Base-by-base conservation (phyloP, 2,888 invertebrate species). In the Idaea dimidiata region DNA sequence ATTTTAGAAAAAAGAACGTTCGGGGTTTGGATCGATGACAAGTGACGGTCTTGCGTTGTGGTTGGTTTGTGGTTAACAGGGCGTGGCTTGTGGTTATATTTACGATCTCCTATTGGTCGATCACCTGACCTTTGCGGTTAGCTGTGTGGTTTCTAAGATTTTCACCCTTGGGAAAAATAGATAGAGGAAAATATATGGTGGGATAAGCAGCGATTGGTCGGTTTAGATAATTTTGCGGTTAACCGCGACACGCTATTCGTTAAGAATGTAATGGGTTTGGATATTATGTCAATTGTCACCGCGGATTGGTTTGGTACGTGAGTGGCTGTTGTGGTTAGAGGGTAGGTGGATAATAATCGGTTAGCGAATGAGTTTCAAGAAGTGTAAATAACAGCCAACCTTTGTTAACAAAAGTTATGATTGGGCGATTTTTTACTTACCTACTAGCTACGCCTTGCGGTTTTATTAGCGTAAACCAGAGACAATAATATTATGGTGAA, bases 31-130 rank as follows among this genome's bases (percentile, higher is more conserved):
- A 89, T 92, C 91, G 87, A 89, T 91, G 85, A 83, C 82, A 82
- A 81, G 82, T 72, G 86, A 81, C 81, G 81, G 88, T 93, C 91
- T 93, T 88, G 91, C 87, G 82, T 89, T 91, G 93, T 91, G 93
- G 93, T 93, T 93, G 93, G 93, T 93, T 94, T 94, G 94, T 89
- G 94, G 94, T 94, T 93, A 92, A 82, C 79, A 81, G 91, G 94
- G 94, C 94, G 94, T 93, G 93, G 93, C 86, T 89, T 94, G 94
- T 78, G 94, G 94, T 94, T 88, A 90, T 86, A 93, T 91, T 91
- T 91, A 90, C 89, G 88, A 88, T 81, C 85, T 86, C 79, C 88
- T 80, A 94, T 94, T 94, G 94, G 94, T 83, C 88, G 88, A 91
- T 89, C 82, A 90, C 87, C 88, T 92, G 89, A 91, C 91, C 90